A percentile compares a stretch with the other conserved stretches of the same genome.
Evolutionary conservation across 1,140 invertebrate genomes (phyloP).

Genomic region (Bactericera cockerelli): DNA sequence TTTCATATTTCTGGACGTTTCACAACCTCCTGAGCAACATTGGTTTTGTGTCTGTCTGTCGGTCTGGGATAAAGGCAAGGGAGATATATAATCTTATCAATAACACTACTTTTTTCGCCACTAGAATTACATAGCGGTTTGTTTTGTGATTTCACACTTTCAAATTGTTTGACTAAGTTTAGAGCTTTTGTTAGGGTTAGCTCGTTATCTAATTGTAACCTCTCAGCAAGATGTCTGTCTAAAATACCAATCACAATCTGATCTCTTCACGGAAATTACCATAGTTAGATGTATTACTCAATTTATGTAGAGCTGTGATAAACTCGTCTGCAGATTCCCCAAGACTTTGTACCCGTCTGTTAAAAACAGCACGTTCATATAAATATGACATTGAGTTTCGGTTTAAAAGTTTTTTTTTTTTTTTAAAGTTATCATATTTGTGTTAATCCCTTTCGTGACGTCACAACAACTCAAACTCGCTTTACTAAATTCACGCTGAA

Average conservation of each 20-base stretch:
- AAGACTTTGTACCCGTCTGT: no score
- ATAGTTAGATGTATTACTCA: slow-evolving; percentile 22
- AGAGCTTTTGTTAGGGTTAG: slow-evolving; percentile 25
- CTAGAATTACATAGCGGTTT: no score
- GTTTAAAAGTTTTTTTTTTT: slow-evolving; percentile 21
- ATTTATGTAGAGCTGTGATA: slow-evolving; percentile 20
- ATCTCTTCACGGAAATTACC: slow-evolving; percentile 24
- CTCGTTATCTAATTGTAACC: slow-evolving; percentile 22
- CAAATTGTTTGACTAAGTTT: not conserved
- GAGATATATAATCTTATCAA: no score
- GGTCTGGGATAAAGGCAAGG: no score
- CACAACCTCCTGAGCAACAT: no score
- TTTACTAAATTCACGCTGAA: no score
- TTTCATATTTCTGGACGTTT: no score
- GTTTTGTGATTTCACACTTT: not conserved
- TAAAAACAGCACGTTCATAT: slow-evolving; percentile 23
- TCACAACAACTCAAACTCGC: no score
- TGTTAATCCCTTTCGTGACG: no score
- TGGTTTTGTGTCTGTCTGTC: no score
- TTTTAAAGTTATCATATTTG: no score
- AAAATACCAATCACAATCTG: slow-evolving; percentile 26
- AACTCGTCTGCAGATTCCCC: slow-evolving; percentile 24
- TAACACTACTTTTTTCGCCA: no score
- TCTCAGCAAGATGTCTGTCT: slow-evolving; percentile 23
- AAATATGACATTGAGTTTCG: slow-evolving; percentile 22